Conservation (phyloP, 2,113 vertebrate genomes). For the Ascaphus truei region DNA sequence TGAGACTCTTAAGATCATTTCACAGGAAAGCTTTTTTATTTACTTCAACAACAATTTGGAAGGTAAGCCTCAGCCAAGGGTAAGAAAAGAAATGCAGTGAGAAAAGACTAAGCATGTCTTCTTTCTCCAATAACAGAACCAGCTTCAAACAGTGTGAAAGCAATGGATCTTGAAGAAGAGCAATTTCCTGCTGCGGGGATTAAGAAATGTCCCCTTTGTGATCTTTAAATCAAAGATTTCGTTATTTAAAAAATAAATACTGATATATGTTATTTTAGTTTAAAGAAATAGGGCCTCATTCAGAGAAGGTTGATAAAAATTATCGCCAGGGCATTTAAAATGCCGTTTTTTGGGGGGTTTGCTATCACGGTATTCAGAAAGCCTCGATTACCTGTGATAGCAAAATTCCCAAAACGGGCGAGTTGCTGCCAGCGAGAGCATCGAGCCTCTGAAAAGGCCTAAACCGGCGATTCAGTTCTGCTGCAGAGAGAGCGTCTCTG, state of each 20-base stretch:
- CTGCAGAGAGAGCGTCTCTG: no score
- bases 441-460: no score
- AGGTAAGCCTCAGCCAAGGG: conserved; percentile 35
- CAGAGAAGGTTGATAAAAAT: no score
- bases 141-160: conserved; percentile 57
- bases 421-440: no score
- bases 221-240: conserved; percentile 63
- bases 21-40: conserved; percentile 35
- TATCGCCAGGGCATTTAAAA: no score
- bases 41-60: conserved; percentile 49
- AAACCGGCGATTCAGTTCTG: no score
- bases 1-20: conserved; percentile 46
- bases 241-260: conserved; percentile 45
- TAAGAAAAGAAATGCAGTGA: conserved; percentile 40
- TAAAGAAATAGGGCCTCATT: no score
- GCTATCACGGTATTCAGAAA: no score
- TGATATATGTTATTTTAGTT: conserved; percentile 39
- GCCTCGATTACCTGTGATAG: no score
- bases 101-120: conserved; percentile 41
- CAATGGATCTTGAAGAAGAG: conserved; percentile 69
- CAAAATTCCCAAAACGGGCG: no score
- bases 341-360: no score
- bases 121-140: conserved; percentile 46
- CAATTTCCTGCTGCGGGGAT: conserved; percentile 70
- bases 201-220: conserved; percentile 62